phyloP scores from a whole-genome alignment of 53 echinoderm and acorn worm genomes.

The Apostichopus leukothele region DNA sequence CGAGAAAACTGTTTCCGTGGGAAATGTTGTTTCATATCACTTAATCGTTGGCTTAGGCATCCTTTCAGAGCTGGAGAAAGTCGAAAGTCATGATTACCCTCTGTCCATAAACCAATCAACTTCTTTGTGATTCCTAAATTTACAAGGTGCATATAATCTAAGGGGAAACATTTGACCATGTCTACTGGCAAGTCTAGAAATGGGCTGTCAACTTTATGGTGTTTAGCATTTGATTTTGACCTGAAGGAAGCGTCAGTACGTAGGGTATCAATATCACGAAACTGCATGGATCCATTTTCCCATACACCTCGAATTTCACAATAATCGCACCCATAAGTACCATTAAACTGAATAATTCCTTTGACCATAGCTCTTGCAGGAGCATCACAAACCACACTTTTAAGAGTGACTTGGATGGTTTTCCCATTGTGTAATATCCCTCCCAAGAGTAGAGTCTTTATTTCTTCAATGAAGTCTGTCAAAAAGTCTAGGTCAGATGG shows the following conservation, averaged over 20 bases:
- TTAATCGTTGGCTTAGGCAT: no score
- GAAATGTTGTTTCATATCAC: no score
- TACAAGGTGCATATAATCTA: conserved; percentile 66
- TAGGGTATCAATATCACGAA: neutral
- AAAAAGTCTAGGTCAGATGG: conserved; percentile 45
- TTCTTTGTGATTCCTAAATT: conserved; percentile 55
- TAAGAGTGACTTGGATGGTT: conserved; percentile 32
- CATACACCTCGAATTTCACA: conserved; percentile 54
- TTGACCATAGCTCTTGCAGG: conserved; percentile 70
- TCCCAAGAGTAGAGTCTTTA: conserved; percentile 40
- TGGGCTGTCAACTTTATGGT: conserved; percentile 50
- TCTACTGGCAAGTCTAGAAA: conserved; percentile 53
- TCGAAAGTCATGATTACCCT: conserved; percentile 12
- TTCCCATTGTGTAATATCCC: conserved; percentile 19
- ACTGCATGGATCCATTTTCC: no score
- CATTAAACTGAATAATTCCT: conserved; percentile 53
- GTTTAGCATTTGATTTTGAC: conserved; percentile 44
- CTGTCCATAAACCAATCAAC: conserved; percentile 61
- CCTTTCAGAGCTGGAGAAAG: no score
- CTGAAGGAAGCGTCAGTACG: conserved; percentile 62
- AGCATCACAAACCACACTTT: conserved; percentile 65
- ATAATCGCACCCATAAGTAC: conserved; percentile 66
- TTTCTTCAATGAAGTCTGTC: conserved; percentile 58
- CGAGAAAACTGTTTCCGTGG: no score
- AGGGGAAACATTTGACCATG: conserved; percentile 63